Evolutionary conservation across 2,888 invertebrate species (phyloP), one percentile per base, ranked within the genome.

Genomic region (Petrolisthes manimaculis): DNA sequence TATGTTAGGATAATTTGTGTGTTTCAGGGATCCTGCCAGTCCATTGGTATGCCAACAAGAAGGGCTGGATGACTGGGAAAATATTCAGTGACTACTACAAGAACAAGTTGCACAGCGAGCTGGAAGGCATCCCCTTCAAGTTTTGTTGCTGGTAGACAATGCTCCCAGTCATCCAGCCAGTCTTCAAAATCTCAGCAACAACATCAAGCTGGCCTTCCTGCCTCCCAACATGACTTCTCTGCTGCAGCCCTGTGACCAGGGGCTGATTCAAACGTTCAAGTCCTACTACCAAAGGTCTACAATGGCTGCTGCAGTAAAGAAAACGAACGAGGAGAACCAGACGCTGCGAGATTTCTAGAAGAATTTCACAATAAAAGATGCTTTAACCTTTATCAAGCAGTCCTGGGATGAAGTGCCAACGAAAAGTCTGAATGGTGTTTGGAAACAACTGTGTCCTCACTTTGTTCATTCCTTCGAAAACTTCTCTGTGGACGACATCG

Each of bases 161-260:
- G 18, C 74, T 5, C n/a, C 74, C 74, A 74, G 74, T 3, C 80
- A 80, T 8, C 80, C 1, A 14, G 18, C 53, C 1, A 12, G 4
- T 6, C 54, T 14, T 0, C 5, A 53, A 12, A 14, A 14, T n/a
- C 53, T 55, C 0, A 55, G 54, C 51, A 18, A 61, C 61, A 67
- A 82, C 67, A 24, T 82, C 82, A n/a, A 56, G 67, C 56, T 82
- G 4, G 56, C 4, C 1, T 82, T 82, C 37, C 3, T 82, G 0
- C 69, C 82, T 3, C 69, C 82, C 2, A 82, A 82, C 67, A 82
- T 67, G 0, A 82, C 82, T n/a, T 5, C 5, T n/a, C 74, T 74
- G n/a, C 74, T 74, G 14, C 74, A 74, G n/a, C 18, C 74, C 6
- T 74, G 14, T n/a, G 74, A 74, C 74, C 74, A 74, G 18, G 74